Conservation (phyloP, 1,140 invertebrate species). For the Charaxes varanes region DNA sequence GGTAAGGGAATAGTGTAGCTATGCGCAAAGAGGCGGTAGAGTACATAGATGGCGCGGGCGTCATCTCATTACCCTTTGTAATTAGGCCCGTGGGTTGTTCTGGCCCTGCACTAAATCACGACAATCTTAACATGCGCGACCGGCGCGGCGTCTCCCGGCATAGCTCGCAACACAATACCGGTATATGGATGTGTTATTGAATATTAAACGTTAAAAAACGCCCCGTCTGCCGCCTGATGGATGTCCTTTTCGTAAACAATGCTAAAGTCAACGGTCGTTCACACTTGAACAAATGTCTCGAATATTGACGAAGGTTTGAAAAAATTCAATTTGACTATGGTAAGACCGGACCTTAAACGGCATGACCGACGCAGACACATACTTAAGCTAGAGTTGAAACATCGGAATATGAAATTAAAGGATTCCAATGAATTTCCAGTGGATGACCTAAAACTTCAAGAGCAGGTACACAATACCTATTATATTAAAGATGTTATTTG, state of each 20-base stretch:
- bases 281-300: slow-evolving; percentile 9
- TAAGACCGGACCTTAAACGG: no score
- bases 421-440: no score
- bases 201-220: slow-evolving; percentile 52
- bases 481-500: no score
- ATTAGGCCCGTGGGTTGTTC: slow-evolving; percentile 53
- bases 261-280: slow-evolving; percentile 25
- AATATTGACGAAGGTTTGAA: no score
- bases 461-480: no score
- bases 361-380: no score
- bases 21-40: not conserved
- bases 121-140: slow-evolving; percentile 49
- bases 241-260: slow-evolving; percentile 47
- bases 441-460: no score
- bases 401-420: no score
- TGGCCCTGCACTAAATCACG: slow-evolving; percentile 62
- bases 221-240: slow-evolving; percentile 24
- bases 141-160: slow-evolving; percentile 33
- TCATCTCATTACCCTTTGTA: slow-evolving; percentile 66
- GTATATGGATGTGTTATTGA: slow-evolving; percentile 57
- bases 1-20: no score
- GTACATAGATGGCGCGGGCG: slow-evolving; percentile 19
- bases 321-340: no score
- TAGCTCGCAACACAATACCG: slow-evolving; percentile 47
- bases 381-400: no score